phyloP scores from a whole-genome alignment of 2,113 vertebrate genomes.

The Maccullochella peelii region DNA sequence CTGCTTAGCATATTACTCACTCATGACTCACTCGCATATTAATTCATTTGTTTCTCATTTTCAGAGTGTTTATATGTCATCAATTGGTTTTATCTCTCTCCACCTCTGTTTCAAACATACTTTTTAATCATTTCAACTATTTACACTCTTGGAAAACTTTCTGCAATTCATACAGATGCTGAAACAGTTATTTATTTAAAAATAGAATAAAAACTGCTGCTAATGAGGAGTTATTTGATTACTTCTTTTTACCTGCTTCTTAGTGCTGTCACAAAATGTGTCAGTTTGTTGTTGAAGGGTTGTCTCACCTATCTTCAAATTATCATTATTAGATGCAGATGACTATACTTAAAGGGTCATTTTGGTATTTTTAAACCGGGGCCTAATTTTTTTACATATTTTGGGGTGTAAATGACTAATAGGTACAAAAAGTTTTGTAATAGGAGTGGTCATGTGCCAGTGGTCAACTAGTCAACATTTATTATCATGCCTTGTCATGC shows the following conservation, averaged over 20 bases:
- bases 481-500: conserved; percentile 5
- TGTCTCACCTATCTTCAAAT: neutral
- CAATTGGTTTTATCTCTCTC: neutral
- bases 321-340: neutral
- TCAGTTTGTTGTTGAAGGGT: neutral
- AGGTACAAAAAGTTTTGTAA: no score
- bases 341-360: no score
- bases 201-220: neutral
- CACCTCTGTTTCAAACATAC: conserved; percentile 6
- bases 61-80: neutral
- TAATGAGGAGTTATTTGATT: neutral
- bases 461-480: conserved; percentile 25
- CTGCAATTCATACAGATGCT: neutral
- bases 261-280: neutral
- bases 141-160: neutral
- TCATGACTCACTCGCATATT: neutral
- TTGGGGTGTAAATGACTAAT: no score
- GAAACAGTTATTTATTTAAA: neutral
- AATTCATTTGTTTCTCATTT: neutral
- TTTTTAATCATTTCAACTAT: conserved; percentile 1
- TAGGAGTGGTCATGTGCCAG: neutral
- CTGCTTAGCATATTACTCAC: neutral
- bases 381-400: no score
- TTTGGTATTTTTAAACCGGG: no score
- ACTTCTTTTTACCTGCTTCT: conserved; percentile 14